A percentile compares a stretch with the other conserved stretches of the same genome.
phyloP scores from a whole-genome alignment of 2,888 invertebrate species.

The Tridacna crocea region DNA sequence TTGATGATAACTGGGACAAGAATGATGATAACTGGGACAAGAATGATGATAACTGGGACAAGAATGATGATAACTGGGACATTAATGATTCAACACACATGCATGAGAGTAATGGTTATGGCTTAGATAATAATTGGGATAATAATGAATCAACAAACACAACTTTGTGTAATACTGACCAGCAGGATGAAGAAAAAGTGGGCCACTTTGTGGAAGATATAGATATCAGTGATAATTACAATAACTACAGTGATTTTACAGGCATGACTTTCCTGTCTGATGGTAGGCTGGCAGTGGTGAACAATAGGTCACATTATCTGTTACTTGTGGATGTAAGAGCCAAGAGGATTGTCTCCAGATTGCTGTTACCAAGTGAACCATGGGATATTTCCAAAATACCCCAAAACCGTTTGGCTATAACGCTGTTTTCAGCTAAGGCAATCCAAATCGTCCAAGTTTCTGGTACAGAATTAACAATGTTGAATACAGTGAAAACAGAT shows the following conservation, averaged over 20 bases:
- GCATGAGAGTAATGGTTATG: too few relatives aligned
- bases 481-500: not conserved
- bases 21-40: too few relatives aligned
- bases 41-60: too few relatives aligned
- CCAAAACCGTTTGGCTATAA: not conserved
- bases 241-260: not conserved
- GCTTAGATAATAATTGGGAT: too few relatives aligned
- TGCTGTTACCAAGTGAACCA: not conserved
- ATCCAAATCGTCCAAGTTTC: not conserved
- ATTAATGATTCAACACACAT: too few relatives aligned
- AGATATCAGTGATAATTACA: constrained; percentile 1
- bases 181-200: not conserved
- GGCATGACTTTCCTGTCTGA: not conserved
- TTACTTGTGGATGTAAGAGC: not conserved
- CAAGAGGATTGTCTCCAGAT: not conserved
- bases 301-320: not conserved
- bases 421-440: not conserved
- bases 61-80: too few relatives aligned
- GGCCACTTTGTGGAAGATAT: not conserved
- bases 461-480: not conserved
- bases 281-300: not conserved
- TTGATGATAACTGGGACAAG: too few relatives aligned
- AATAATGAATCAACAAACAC: too few relatives aligned
- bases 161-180: too few relatives aligned
- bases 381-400: constrained; percentile 5